Percentiles rank a stretch among this genome's conserved stretches.
These are phyloP conservation scores for Danio kyathit DNA, from an alignment of 2,797 vertebrate species.

Conservation along the genomic window DNA sequence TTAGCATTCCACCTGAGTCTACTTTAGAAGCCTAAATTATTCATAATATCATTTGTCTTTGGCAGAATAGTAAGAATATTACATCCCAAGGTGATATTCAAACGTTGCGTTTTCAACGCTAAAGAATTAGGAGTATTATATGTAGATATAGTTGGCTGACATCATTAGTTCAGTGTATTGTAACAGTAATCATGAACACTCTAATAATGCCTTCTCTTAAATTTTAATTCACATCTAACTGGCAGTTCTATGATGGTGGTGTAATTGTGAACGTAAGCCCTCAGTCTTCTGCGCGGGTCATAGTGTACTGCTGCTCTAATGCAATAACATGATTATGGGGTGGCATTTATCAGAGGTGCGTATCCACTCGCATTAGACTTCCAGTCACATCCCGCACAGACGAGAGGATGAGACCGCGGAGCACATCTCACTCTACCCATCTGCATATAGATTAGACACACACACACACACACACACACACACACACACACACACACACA, in stretches of 20 bases:
- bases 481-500: too few relatives aligned
- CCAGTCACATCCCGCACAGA: conserved; percentile 77
- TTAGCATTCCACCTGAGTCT: not conserved
- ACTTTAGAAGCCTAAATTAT: conserved; percentile 1
- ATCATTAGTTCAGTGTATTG: not conserved
- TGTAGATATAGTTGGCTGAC: conserved; percentile 6
- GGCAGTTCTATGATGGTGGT: conserved; percentile 51
- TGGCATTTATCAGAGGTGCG: conserved; percentile 71
- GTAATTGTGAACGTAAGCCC: conserved; percentile 42
- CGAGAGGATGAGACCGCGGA: conserved; percentile 69
- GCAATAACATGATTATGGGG: conserved; percentile 73
- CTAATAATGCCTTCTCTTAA: not conserved
- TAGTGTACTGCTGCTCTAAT: conserved; percentile 71
- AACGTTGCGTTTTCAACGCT: not conserved
- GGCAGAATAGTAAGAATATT: conserved; percentile 1
- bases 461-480: conserved; percentile 18
- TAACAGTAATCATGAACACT: not conserved
- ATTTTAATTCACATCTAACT: conserved; percentile 52
- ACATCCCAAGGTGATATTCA: not conserved
- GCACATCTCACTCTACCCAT: conserved; percentile 68
- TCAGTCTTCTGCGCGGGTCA: conserved; percentile 66
- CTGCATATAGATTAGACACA: conserved; percentile 80
- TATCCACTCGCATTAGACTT: conserved; percentile 69
- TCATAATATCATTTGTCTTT: not conserved
- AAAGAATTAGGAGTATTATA: not conserved